Evolutionary conservation across 1,140 invertebrate genomes (phyloP).

Genomic region (Saccostrea echinata): DNA sequence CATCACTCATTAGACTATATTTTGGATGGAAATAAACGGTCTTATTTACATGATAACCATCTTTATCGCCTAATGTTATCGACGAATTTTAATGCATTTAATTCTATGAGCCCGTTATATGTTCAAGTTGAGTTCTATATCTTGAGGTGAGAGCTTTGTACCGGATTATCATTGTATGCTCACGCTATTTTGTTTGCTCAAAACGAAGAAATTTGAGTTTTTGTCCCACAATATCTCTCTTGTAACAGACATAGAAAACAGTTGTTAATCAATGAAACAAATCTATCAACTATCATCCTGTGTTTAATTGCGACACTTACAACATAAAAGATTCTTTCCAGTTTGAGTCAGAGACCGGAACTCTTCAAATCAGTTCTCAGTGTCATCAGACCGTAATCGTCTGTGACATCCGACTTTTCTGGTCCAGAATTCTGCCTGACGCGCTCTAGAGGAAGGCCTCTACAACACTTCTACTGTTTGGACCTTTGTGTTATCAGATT

Average conservation of each 20-base stretch:
- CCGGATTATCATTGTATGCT: neutral
- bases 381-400: neutral
- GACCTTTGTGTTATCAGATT: no score
- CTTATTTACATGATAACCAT: slow-evolving; percentile 21
- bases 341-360: slow-evolving; percentile 18
- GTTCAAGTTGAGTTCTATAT: neutral
- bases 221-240: neutral
- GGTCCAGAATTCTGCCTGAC: slow-evolving; percentile 2
- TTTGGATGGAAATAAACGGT: slow-evolving; percentile 20
- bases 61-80: slow-evolving; percentile 22
- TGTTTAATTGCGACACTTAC: neutral
- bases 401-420: neutral
- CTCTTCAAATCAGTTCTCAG: neutral
- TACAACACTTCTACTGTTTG: neutral
- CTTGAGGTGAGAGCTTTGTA: slow-evolving; percentile 8
- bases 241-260: slow-evolving; percentile 19
- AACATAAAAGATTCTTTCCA: slow-evolving; percentile 9
- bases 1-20: neutral
- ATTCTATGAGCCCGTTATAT: slow-evolving; percentile 3
- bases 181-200: neutral
- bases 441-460: neutral
- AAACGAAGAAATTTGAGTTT: neutral
- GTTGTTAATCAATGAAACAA: slow-evolving; percentile 33
- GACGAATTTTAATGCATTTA: slow-evolving; percentile 20
- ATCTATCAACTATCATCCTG: slow-evolving; percentile 16